A percentile compares a stretch with the other conserved stretches of the same genome.
These are phyloP conservation scores for Cyanocitta stelleri DNA, from an alignment of 2,113 vertebrate genomes.

Conservation along the genomic window DNA sequence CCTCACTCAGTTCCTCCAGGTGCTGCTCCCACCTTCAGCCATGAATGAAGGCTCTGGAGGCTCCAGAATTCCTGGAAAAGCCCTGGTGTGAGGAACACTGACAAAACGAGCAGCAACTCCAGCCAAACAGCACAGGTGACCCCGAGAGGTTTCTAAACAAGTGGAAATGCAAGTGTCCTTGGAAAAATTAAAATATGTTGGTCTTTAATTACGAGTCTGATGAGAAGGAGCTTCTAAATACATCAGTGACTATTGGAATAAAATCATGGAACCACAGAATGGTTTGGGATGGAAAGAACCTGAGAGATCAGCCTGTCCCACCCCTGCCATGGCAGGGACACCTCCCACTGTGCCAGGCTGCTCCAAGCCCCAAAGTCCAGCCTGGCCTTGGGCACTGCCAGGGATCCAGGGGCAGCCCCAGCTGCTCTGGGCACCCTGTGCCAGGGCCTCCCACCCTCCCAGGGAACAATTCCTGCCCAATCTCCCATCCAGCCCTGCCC, in stretches of 20 bases:
- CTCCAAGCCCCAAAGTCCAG: background rate
- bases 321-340: background rate
- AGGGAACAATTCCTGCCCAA: background rate
- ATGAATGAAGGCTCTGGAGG: background rate
- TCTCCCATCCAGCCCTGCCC: background rate
- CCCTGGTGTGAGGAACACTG: background rate
- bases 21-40: background rate
- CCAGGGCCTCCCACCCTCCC: background rate
- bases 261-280: background rate
- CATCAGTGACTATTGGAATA: background rate
- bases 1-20: background rate
- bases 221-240: background rate
- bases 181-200: background rate
- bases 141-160: background rate
- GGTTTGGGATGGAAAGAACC: background rate
- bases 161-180: background rate
- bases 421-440: background rate
- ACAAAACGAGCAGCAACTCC: background rate
- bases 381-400: background rate
- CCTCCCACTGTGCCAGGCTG: background rate
- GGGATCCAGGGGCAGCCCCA: background rate
- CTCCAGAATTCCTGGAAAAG: background rate
- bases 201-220: background rate
- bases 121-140: background rate
- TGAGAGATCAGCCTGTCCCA: accelerated